Evolutionary conservation across 1,140 invertebrate species (phyloP).

Genomic region (Asobara japonica): DNA sequence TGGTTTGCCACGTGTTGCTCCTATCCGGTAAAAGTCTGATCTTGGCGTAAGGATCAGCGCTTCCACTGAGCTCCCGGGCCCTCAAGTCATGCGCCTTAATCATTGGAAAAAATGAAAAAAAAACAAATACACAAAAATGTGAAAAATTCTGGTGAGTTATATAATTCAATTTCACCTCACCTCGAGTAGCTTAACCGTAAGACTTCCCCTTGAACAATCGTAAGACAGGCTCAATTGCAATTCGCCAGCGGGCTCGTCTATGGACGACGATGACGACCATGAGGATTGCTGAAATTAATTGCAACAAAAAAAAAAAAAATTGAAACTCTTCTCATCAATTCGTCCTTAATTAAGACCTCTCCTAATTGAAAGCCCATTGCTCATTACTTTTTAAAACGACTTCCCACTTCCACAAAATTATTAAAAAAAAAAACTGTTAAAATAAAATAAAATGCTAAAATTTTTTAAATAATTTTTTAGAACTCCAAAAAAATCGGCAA

Average conservation of each 20-base stretch:
- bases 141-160: not conserved
- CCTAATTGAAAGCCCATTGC: too few relatives aligned
- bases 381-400: too few relatives aligned
- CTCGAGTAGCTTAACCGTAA: conserved; percentile 67
- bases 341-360: too few relatives aligned
- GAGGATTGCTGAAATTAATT: conserved; percentile 39
- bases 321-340: not conserved
- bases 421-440: too few relatives aligned
- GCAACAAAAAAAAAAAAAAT: not conserved
- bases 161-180: conserved; percentile 41
- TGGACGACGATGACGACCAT: conserved; percentile 45
- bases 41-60: conserved; percentile 71
- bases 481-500: too few relatives aligned
- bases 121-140: not conserved
- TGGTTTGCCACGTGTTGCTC: conserved; percentile 71
- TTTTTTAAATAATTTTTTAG: too few relatives aligned
- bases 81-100: conserved; percentile 70
- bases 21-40: conserved; percentile 70
- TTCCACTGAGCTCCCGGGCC: conserved; percentile 69
- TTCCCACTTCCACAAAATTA: too few relatives aligned
- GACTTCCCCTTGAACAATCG: conserved; percentile 64
- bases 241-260: conserved; percentile 64
- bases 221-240: conserved; percentile 65
- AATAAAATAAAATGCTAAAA: too few relatives aligned
- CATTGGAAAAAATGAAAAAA: conserved; percentile 17